Conservation (phyloP, 2,113 vertebrate genomes). For the Abramis brama region DNA sequence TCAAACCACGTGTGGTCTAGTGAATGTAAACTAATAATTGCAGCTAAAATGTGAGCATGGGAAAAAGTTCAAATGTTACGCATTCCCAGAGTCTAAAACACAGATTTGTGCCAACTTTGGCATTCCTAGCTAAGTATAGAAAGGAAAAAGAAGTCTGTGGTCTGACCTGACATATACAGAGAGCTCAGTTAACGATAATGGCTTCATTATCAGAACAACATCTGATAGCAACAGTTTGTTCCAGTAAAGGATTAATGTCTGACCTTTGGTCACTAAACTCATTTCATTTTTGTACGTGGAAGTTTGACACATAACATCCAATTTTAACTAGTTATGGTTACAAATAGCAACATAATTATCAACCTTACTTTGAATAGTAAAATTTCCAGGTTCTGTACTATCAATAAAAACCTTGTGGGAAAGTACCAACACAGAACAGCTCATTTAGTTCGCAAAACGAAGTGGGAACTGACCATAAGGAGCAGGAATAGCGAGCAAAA, state of each 20-base stretch:
- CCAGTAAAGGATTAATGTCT: neutral
- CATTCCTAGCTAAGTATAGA: constrained; percentile 14
- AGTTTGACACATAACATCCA: neutral
- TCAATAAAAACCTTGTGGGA: neutral
- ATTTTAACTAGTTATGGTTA: neutral
- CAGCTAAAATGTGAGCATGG: neutral
- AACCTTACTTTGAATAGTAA: neutral
- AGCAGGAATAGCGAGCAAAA: neutral
- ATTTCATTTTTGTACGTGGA: neutral
- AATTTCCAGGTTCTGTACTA: neutral
- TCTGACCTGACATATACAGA: neutral
- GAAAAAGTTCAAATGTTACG: neutral
- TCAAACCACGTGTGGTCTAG: constrained; percentile 5
- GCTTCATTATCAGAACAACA: neutral
- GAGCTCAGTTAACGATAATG: neutral
- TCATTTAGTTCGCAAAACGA: neutral
- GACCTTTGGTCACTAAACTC: neutral
- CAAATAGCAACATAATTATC: neutral
- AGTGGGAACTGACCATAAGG: neutral
- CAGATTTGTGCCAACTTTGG: constrained; percentile 9
- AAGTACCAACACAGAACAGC: neutral
- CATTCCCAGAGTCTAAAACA: neutral
- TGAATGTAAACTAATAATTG: neutral
- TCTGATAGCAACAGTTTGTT: neutral
- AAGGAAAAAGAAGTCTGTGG: neutral